phyloP scores from a whole-genome alignment of 1,140 invertebrate species.

The Philaenus spumarius region DNA sequence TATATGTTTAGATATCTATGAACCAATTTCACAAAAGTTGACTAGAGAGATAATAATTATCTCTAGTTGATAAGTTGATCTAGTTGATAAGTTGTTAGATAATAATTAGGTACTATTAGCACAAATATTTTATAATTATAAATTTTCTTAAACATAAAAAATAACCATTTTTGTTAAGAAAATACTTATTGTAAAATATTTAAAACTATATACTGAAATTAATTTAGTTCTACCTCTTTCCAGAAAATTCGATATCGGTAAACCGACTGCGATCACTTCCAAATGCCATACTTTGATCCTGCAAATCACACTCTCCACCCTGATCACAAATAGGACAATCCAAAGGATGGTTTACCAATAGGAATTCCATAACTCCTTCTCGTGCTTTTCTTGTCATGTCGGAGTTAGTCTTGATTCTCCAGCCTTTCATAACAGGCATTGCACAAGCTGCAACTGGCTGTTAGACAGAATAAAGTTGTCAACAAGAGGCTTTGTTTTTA shows the following conservation, averaged over 20 bases:
- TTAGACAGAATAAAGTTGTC: too few relatives aligned
- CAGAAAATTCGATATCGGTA: conserved; percentile 85
- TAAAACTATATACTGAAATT: conserved; percentile 20
- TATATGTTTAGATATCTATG: too few relatives aligned
- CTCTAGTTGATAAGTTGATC: too few relatives aligned
- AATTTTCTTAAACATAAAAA: background rate
- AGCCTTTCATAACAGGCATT: conserved; percentile 99
- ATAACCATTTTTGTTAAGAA: too few relatives aligned
- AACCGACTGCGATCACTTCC: conserved; percentile 94
- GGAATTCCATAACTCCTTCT: conserved; percentile 98
- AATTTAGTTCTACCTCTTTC: conserved; percentile 69
- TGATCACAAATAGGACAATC: conserved; percentile 99
- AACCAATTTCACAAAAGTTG: too few relatives aligned
- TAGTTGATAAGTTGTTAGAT: too few relatives aligned
- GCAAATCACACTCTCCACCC: conserved; percentile 98
- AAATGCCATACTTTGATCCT: conserved; percentile 99
- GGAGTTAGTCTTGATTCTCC: conserved; percentile 96
- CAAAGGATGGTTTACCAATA: conserved; percentile 96
- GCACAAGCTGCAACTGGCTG: conserved; percentile 99
- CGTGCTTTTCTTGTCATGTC: conserved; percentile 90
- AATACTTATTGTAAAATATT: conserved; percentile 1
- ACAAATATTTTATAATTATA: background rate
- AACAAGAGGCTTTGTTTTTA: too few relatives aligned
- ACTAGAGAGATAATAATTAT: too few relatives aligned
- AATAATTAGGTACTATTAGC: too few relatives aligned